Evolutionary conservation across 2,113 vertebrate species (phyloP), one percentile per base, ranked within the genome.

Genomic region (Cebidichthys violaceus): DNA sequence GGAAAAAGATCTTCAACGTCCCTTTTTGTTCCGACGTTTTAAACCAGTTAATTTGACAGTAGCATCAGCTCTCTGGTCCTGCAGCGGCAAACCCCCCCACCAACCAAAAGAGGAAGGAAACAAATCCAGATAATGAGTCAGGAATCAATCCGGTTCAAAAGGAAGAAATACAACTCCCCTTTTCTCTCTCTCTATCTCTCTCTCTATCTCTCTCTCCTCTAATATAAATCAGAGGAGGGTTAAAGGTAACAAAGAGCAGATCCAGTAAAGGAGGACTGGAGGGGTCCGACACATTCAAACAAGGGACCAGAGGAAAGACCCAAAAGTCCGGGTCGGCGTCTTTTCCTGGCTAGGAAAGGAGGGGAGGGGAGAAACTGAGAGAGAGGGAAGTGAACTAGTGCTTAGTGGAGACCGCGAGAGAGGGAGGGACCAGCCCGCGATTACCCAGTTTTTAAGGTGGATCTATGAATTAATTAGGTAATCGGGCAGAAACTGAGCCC

Each of bases 401-500:
- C 75, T 33, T 33, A 39, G 37, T 33, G 73, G 74, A 86, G 87
- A 92, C 73, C 41, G 60, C 18, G 70, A 87, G 80, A 75, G 84
- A 76, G 92, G 93, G 93, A 89, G 92, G 92, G 93, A 82, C 88
- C 81, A 87, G 79, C 0, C 75, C 71, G 86, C 91, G 88, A 91
- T 88, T 84, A 77, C 89, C 90, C 84, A 76, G 45, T 95, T 94
- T 90, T 95, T 94, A 93, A 95, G 92, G 93, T 95, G 92, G 92
- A 91, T 89, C 92, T 69, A 43, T 61, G 85, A 85, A 77, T 84
- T 89, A 77, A 86, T 75, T 20, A 78, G 75, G 54, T 62, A 47
- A 70, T 68, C n/a, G 52, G 18, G 70, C 31, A 70, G 45, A 72
- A 82, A 77, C 55, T 29, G 70, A 64, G 35, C n/a, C 13, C 11